Evolutionary conservation across 2,888 invertebrate species (phyloP).

Genomic region (Trichopria drosophilae): DNA sequence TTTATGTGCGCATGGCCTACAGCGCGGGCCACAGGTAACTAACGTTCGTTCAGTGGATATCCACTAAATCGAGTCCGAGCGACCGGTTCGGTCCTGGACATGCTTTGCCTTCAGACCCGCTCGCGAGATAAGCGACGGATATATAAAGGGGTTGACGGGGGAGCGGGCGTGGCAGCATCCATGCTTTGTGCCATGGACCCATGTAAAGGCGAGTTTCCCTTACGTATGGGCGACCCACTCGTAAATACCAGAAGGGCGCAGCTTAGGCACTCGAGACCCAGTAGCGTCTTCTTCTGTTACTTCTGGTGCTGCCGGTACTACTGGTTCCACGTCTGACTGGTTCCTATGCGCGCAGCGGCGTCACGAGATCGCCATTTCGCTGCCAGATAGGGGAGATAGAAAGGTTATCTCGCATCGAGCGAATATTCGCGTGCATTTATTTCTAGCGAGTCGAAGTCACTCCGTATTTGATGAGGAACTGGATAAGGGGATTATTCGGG

Average conservation of each 20-base stretch:
- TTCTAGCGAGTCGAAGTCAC: no score
- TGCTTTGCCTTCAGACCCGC: constrained; percentile 47
- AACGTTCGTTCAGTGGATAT: constrained; percentile 46
- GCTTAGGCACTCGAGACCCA: constrained; percentile 11
- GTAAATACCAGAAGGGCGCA: constrained; percentile 37
- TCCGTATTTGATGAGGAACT: constrained; percentile 32
- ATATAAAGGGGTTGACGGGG: constrained; percentile 24
- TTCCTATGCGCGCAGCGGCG: no score
- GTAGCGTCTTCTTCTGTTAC: constrained; percentile 7
- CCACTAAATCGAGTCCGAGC: constrained; percentile 43
- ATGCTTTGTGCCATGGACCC: constrained; percentile 54
- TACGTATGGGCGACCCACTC: constrained; percentile 27
- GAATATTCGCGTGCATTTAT: no score
- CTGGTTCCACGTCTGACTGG: no score
- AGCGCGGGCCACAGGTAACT: constrained; percentile 49
- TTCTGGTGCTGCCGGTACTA: constrained; percentile 8
- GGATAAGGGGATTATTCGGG: constrained; percentile 32
- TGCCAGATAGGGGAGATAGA: constrained; percentile 30
- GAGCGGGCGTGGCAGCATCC: constrained; percentile 27
- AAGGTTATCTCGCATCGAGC: constrained; percentile 31
- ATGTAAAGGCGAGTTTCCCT: constrained; percentile 37
- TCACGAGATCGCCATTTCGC: constrained; percentile 27
- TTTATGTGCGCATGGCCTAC: constrained; percentile 53
- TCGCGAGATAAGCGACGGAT: constrained; percentile 50
- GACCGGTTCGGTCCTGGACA: constrained; percentile 35